These are phyloP conservation scores for Ellobius talpinus DNA, from an alignment of 2,113 vertebrate genomes.

Conservation along the genomic window DNA sequence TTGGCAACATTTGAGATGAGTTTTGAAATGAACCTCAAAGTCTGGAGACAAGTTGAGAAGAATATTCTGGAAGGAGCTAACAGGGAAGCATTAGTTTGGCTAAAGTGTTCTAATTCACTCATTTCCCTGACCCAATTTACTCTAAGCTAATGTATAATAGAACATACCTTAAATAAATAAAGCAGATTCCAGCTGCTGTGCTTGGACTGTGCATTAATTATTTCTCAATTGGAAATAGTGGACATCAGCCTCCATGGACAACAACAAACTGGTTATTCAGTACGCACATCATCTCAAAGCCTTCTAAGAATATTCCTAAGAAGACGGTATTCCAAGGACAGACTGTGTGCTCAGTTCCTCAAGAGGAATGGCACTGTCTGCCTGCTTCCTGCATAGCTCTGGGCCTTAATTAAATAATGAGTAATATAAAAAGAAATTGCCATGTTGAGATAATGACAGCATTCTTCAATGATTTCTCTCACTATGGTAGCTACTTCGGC, in stretches of 20 bases:
- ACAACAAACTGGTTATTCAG: background rate
- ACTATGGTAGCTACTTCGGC: background rate
- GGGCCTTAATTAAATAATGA: slow-evolving; percentile 59
- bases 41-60: background rate
- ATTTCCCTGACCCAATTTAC: background rate
- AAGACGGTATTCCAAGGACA: slow-evolving; percentile 1
- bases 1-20: background rate
- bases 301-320: background rate
- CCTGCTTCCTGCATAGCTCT: background rate
- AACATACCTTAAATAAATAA: slow-evolving; percentile 44
- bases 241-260: background rate
- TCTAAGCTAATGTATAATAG: slow-evolving; percentile 8
- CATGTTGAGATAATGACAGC: background rate
- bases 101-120: slow-evolving; percentile 4
- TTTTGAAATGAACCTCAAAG: background rate
- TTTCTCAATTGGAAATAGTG: background rate
- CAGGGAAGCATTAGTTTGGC: slow-evolving; percentile 15
- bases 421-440: slow-evolving; percentile 6
- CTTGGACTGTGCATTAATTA: background rate
- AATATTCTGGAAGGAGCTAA: background rate
- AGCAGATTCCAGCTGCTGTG: background rate
- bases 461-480: slow-evolving; percentile 17
- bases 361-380: background rate
- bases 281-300: background rate
- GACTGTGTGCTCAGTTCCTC: background rate